A percentile compares a stretch with the other conserved stretches of the same genome.
Conservation (phyloP, 2,888 invertebrate genomes). For the Branchinecta sandiegonensis region DNA sequence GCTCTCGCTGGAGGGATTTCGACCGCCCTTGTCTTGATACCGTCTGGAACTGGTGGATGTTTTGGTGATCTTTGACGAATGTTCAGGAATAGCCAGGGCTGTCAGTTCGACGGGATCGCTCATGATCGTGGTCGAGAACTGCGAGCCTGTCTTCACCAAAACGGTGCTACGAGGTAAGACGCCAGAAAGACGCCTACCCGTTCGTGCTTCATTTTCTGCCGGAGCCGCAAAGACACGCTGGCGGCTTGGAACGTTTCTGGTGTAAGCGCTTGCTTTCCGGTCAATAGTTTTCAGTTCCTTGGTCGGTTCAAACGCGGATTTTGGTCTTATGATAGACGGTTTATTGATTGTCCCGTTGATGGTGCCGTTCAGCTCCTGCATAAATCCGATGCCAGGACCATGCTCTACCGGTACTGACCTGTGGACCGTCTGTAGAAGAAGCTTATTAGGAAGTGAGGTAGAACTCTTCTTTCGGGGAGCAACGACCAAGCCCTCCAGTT, state of each 20-base stretch:
- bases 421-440: background rate
- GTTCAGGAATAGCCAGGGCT: no score
- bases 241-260: background rate
- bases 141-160: background rate
- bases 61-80: no score
- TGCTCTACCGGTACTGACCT: no score
- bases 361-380: no score
- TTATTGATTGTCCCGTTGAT: no score
- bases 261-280: background rate
- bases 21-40: background rate
- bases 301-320: background rate
- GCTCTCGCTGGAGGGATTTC: background rate
- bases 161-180: background rate
- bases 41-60: no score
- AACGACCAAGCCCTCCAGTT: background rate
- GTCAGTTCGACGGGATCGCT: no score
- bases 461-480: slow-evolving; percentile 14
- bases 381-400: no score
- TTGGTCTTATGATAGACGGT: background rate
- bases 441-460: slow-evolving; percentile 16
- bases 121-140: background rate
- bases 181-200: background rate
- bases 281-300: background rate
- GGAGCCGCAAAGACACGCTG: background rate
- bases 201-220: no score